Base-by-base conservation (phyloP, 2,797 vertebrate species). In the Dromococcyx pavoninus region DNA sequence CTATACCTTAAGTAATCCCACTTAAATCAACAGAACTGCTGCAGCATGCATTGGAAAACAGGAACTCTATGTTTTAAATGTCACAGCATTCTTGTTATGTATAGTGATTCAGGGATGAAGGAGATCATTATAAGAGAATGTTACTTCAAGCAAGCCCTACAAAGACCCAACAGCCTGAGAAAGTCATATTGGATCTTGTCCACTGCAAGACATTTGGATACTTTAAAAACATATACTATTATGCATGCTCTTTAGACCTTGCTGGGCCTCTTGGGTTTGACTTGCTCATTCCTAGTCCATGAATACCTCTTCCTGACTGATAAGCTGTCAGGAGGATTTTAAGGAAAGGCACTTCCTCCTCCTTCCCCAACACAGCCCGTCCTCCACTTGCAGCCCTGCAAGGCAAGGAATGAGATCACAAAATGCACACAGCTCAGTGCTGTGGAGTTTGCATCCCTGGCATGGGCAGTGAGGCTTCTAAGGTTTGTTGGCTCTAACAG, bases 381-480 rank as follows among this genome's bases (percentile, higher is more conserved):
- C 41, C 33, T 74, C 14, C 11, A 13, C 37, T 62, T 9, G 33
- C 43, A 89, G 48, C 25, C n/a, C 28, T 13, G 2, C 0, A 0
- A 74, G 54, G n/a, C 50, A 91, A 70, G 15, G 44, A 23, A 27
- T 21, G 28, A 46, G 23, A 89, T 75, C 33, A 30, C 9, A 54
- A n/a, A 44, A 11, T 6, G 25, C 5, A 9, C 44, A 57, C 14
- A 78, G 27, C 24, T 78, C 46, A 57, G 28, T 27, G 7, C 30
- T 8, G 4, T 28, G 21, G 60, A 23, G 3, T 46, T 93, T 41
- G 57, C 16, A 76, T 7, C 32, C 28, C 61, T 39, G 25, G 44
- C 37, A 76, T 1, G 12, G 27, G 46, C 23, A 51, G 24, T 1
- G 2, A 64, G 23, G 16, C 9, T 79, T 87, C 39, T 62, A 57